Percentiles rank a stretch among this genome's conserved stretches.
phyloP scores from a whole-genome alignment of 2,113 vertebrate species.

The Ictalurus furcatus region DNA sequence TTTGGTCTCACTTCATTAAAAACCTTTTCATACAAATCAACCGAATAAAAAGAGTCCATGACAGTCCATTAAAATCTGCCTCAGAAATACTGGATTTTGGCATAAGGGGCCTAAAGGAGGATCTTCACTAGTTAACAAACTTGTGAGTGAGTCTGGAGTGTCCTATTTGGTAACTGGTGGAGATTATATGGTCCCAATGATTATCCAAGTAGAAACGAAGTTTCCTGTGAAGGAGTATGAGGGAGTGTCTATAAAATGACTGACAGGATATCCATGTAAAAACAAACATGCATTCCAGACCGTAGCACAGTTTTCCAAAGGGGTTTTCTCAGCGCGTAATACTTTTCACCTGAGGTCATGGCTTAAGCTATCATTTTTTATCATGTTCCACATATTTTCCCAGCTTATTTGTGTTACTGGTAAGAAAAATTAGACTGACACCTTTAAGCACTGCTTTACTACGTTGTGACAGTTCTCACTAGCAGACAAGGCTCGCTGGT shows the following conservation, averaged over 20 bases:
- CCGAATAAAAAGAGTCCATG: no score
- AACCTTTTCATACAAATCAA: no score
- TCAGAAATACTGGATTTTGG: no score
- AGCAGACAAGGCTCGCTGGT: constrained; percentile 7
- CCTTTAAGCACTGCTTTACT: neutral
- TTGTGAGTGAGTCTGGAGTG: no score
- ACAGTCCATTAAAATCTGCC: no score
- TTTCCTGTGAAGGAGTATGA: neutral
- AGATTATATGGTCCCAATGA: no score
- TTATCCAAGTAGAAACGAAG: no score
- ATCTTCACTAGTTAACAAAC: no score
- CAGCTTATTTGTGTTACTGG: neutral
- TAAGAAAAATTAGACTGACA: neutral
- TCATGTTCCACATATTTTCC: neutral
- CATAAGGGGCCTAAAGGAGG: no score
- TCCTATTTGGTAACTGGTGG: no score
- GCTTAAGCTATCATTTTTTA: neutral
- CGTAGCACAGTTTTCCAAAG: neutral
- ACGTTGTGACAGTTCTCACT: neutral
- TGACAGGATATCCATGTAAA: neutral
- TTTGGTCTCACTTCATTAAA: no score
- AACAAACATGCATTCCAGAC: neutral
- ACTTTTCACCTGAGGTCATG: neutral
- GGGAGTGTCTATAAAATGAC: neutral
- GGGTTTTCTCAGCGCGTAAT: neutral